phyloP scores from a whole-genome alignment of 2,113 vertebrate species.

The Epinephelus lanceolatus region DNA sequence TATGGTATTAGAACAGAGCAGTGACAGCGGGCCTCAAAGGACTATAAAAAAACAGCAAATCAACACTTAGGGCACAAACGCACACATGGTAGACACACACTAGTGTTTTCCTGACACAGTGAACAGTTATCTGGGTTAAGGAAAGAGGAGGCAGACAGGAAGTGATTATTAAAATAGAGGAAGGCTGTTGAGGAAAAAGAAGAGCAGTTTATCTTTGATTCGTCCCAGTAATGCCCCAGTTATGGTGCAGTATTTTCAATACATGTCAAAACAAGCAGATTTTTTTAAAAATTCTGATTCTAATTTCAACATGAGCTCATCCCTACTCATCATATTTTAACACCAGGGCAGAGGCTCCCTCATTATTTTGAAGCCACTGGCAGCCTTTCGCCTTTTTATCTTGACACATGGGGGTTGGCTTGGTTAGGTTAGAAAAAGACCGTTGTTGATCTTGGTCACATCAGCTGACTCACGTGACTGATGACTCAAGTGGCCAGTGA shows the following conservation, averaged over 20 bases:
- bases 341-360: too few species aligned
- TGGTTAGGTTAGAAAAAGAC: too few species aligned
- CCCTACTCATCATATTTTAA: too few species aligned
- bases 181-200: background rate
- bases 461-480: too few species aligned
- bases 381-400: too few species aligned
- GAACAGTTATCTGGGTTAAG: slow-evolving; percentile 63
- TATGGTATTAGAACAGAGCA: slow-evolving; percentile 64
- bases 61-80: slow-evolving; percentile 35
- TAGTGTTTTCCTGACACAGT: slow-evolving; percentile 51
- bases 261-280: background rate
- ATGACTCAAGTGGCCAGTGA: too few species aligned
- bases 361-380: too few species aligned
- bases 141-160: slow-evolving; percentile 24
- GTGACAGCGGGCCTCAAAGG: slow-evolving; percentile 66
- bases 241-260: background rate
- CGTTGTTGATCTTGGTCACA: too few species aligned
- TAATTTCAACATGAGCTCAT: too few species aligned
- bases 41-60: slow-evolving; percentile 59
- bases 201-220: slow-evolving; percentile 5
- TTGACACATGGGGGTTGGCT: too few species aligned
- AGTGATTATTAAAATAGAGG: slow-evolving; percentile 34
- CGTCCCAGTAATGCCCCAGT: background rate
- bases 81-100: slow-evolving; percentile 17
- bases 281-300: background rate